These are phyloP conservation scores for Pseudochaenichthys georgianus DNA, from an alignment of 2,797 vertebrate species.

Conservation along the genomic window DNA sequence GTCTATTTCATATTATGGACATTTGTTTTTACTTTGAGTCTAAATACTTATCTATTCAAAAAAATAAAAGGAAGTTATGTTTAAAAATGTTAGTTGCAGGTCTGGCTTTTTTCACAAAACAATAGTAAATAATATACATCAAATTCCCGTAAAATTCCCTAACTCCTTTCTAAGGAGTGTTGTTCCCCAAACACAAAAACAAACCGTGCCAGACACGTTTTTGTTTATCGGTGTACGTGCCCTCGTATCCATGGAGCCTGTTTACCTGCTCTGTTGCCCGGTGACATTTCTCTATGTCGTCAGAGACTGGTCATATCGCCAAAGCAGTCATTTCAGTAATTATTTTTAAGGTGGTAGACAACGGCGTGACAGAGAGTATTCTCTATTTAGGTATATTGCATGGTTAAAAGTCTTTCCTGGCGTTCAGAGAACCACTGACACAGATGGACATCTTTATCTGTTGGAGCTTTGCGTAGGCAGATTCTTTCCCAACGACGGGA, in stretches of 20 bases:
- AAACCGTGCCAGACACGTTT: constrained; percentile 35
- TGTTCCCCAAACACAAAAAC: constrained; percentile 7
- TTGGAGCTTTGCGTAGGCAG: constrained; percentile 25
- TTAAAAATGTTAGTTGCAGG: background rate
- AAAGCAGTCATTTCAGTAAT: constrained; percentile 55
- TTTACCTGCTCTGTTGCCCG: constrained; percentile 83
- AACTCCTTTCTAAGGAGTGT: background rate
- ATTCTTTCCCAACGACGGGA: constrained; percentile 41
- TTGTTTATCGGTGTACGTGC: constrained; percentile 62
- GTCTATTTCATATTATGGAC: background rate
- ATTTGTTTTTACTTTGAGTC: no score
- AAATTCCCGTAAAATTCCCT: background rate
- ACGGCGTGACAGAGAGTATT: background rate
- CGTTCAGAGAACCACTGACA: background rate
- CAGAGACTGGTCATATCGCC: constrained; percentile 60
- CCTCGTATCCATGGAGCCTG: constrained; percentile 78
- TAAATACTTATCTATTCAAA: background rate
- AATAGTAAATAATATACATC: background rate
- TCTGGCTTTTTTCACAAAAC: background rate
- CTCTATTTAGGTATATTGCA: accelerated
- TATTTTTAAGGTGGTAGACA: constrained; percentile 76
- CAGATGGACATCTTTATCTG: constrained; percentile 23
- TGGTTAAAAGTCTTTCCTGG: background rate
- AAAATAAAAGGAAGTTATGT: no score
- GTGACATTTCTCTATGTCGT: constrained; percentile 78